Percentiles rank a stretch among this genome's conserved stretches.
Conservation (phyloP, 2,888 invertebrate genomes). For the Philopedon plagiatum region DNA sequence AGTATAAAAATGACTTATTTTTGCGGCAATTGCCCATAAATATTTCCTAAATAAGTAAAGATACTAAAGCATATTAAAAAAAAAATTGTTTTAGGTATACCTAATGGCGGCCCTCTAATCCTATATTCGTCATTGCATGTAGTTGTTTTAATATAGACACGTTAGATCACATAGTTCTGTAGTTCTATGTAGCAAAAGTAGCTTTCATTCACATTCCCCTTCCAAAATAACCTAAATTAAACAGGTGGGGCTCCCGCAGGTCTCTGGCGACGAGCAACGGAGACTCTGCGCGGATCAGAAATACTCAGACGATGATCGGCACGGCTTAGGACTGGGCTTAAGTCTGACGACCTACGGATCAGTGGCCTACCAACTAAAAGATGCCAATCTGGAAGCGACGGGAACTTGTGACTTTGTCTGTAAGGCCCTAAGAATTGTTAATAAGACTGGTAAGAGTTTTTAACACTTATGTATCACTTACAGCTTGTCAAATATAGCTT, state of each 20-base stretch:
- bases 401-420: conserved; percentile 82
- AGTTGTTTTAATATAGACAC: neutral
- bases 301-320: conserved; percentile 71
- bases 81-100: too few relatives aligned
- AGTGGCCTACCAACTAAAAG: conserved; percentile 83
- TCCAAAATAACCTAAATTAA: conserved; percentile 45
- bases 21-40: too few relatives aligned
- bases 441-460: conserved; percentile 76
- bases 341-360: conserved; percentile 80
- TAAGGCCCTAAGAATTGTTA: conserved; percentile 80
- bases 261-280: conserved; percentile 82
- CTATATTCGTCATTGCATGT: neutral
- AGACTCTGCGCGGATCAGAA: conserved; percentile 77
- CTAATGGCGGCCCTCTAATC: too few relatives aligned
- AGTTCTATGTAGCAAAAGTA: conserved; percentile 20
- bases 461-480: too few relatives aligned
- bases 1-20: too few relatives aligned
- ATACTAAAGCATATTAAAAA: too few relatives aligned
- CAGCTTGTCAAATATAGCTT: too few relatives aligned
- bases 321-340: conserved; percentile 66
- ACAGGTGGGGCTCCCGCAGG: conserved; percentile 71
- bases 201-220: conserved; percentile 24
- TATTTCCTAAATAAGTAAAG: neutral
- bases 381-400: conserved; percentile 83
- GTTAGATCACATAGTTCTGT: neutral